Conservation (phyloP, 1,140 invertebrate species). For the Cotesia glomerata region DNA sequence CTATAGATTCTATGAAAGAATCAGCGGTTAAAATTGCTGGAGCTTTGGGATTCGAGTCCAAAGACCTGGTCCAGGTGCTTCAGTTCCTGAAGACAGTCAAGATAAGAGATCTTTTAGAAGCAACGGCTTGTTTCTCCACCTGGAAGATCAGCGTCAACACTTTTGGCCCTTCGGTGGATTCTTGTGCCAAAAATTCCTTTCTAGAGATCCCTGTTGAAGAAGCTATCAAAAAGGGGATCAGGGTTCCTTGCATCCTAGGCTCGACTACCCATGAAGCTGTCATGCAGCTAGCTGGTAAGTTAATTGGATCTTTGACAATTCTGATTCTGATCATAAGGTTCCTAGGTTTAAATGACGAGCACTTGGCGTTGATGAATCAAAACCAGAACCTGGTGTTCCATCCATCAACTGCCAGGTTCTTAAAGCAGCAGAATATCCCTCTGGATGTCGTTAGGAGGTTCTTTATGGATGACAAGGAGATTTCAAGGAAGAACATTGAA, state of each 20-base stretch:
- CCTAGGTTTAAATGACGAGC: neutral
- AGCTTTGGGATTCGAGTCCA: constrained; percentile 55
- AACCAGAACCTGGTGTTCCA: neutral
- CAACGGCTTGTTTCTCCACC: neutral
- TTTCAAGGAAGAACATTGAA: neutral
- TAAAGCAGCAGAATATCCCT: constrained; percentile 37
- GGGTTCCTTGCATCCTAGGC: constrained; percentile 69
- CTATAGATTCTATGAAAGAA: constrained; percentile 40
- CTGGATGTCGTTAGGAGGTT: constrained; percentile 55
- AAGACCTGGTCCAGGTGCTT: constrained; percentile 54
- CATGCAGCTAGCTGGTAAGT: constrained; percentile 50
- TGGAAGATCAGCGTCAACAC: constrained; percentile 4
- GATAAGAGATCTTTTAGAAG: constrained; percentile 24
- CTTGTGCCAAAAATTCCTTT: constrained; percentile 52
- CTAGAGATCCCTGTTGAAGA: constrained; percentile 49
- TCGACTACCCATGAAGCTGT: constrained; percentile 68
- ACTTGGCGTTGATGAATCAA: neutral
- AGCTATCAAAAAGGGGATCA: constrained; percentile 55
- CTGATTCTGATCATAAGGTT: neutral
- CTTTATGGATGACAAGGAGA: constrained; percentile 45
- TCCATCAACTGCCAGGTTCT: neutral
- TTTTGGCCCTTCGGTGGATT: constrained; percentile 47
- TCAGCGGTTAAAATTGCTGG: constrained; percentile 56
- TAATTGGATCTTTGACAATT: neutral
- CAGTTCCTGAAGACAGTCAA: constrained; percentile 59